Base-by-base conservation (phyloP, 1,140 invertebrate genomes). In the Sitophilus oryzae region DNA sequence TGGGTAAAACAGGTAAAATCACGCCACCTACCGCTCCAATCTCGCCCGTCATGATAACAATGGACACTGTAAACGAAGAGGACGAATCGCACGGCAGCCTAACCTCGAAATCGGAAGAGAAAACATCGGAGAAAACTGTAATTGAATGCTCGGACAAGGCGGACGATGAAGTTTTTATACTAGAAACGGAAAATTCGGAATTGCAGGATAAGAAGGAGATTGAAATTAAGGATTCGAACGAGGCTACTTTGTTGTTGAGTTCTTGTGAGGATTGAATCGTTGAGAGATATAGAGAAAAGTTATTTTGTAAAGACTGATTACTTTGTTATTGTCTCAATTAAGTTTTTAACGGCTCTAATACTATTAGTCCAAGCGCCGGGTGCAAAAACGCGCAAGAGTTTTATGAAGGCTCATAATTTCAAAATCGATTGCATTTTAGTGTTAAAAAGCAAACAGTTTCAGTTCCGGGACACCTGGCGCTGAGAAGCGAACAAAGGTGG, bases 1-100 rank as follows among this genome's bases (percentile, higher is more conserved):
- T 85, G 52, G 87, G 86, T n/a, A 82, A 82, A 70, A 73, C 74
- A 21, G 87, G 85, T 14, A 82, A 83, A 70, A 76, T 73, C 9
- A 74, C 75, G 34, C 66, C 65, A 37, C 63, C 66, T 10, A 67
- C 67, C 16, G 64, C 63, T 10, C 67, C 66, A 18, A 66, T 67
- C 1, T 70, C 69, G 4, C 68, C 68, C 9, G 15, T 22, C 6
- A 40, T 61, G 20, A 30, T 38, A 18, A 61, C 58, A 9, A 68
- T 69, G 62, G 67, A 69, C 56, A 66, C 65, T 3, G 59, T 69
- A 16, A 64, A 65, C 18, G 69, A 67, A 59, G 67, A 69, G 41
- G 70, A 72, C 21, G 69, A 72, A 52, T 66, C 64, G 0, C 60
- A 65, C 22, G 65, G 64, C 14, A 68, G 64, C 50, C 50, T 60